These are phyloP conservation scores for Pocota personata DNA, from an alignment of 2,888 invertebrate species.

Conservation along the genomic window DNA sequence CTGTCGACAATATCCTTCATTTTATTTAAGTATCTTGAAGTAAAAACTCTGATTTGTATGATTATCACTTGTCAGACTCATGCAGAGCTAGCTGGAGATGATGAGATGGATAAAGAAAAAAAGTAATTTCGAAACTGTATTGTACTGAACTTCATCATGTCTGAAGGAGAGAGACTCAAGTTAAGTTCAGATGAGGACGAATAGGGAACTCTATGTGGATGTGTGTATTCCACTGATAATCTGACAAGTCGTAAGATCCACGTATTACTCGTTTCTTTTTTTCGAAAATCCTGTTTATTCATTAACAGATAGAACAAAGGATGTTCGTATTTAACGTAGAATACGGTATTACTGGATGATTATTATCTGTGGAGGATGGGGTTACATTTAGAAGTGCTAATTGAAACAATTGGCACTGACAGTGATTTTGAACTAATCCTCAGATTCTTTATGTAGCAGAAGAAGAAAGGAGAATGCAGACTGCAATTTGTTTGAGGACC, in stretches of 20 bases:
- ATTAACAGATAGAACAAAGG: constrained; percentile 2
- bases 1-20: not conserved
- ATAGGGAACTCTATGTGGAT: not conserved
- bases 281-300: constrained; percentile 7
- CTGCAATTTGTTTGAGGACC: too few species aligned
- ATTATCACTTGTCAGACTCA: constrained; percentile 48
- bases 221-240: not conserved
- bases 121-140: not conserved
- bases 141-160: not conserved
- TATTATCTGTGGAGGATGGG: not conserved
- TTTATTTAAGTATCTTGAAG: not conserved
- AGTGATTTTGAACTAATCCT: not conserved
- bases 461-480: not conserved
- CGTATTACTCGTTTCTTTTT: not conserved
- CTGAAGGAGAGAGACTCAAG: not conserved
- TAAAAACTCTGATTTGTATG: constrained; percentile 2
- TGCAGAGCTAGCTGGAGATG: not conserved
- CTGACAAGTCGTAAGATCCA: not conserved
- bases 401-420: not conserved
- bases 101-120: not conserved
- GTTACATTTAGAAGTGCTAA: not conserved
- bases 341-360: not conserved
- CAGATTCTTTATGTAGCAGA: not conserved
- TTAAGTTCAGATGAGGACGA: not conserved
- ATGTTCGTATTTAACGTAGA: not conserved